Evolutionary conservation across 2,888 invertebrate species (phyloP).

Genomic region (Pteria penguin): DNA sequence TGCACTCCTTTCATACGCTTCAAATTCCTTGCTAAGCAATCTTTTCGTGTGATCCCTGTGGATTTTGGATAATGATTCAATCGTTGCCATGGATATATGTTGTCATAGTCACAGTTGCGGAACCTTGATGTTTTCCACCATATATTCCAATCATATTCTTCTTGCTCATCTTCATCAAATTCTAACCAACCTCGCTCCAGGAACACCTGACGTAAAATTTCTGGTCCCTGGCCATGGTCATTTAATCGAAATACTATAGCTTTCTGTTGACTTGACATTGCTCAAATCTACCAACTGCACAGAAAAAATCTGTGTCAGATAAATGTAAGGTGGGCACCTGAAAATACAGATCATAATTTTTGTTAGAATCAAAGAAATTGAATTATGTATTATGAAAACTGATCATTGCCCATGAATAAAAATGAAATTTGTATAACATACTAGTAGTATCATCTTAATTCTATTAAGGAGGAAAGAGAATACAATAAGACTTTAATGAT

Average conservation of each 20-base stretch:
- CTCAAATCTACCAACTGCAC: neutral
- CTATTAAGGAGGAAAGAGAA: too few relatives aligned
- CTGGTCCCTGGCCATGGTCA: slow-evolving; percentile 76
- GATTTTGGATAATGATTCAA: slow-evolving; percentile 88
- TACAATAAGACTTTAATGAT: too few relatives aligned
- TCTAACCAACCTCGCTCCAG: slow-evolving; percentile 90
- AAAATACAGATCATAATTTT: too few relatives aligned
- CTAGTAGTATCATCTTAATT: too few relatives aligned
- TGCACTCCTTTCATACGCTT: slow-evolving; percentile 89
- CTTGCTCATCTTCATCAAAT: slow-evolving; percentile 83
- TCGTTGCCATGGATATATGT: slow-evolving; percentile 75
- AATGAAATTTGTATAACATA: too few relatives aligned
- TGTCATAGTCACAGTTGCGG: slow-evolving; percentile 80
- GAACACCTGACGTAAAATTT: slow-evolving; percentile 84
- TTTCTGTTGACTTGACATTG: slow-evolving; percentile 33
- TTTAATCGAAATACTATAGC: slow-evolving; percentile 74
- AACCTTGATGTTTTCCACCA: slow-evolving; percentile 92
- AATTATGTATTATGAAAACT: too few relatives aligned
- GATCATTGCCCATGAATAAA: too few relatives aligned
- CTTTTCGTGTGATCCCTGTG: slow-evolving; percentile 91
- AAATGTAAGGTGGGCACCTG: too few relatives aligned
- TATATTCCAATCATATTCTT: slow-evolving; percentile 86
- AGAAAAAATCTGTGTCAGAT: too few relatives aligned
- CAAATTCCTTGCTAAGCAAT: slow-evolving; percentile 88
- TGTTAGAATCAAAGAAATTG: neutral